Base-by-base conservation (phyloP, 1,140 invertebrate genomes). In the Berghia stephanieae region DNA sequence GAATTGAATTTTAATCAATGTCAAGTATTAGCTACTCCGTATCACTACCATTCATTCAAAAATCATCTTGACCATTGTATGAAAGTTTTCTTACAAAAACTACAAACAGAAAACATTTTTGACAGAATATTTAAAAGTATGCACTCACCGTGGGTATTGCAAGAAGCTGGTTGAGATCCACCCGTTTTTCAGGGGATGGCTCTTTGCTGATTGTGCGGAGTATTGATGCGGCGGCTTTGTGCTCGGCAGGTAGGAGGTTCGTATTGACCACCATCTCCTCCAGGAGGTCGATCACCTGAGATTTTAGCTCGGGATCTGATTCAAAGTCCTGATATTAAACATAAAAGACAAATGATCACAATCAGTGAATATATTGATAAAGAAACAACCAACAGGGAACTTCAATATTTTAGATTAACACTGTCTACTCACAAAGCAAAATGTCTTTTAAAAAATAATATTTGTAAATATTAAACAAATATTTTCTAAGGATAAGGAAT, bases 211-310 rank as follows among this genome's bases (percentile, higher is more conserved):
- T 91, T 27, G 96, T 90, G 69, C 94, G 91, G 21, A 96, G 89
- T 27, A 98, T 86, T 86, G 87, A 96, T 94, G 57, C 93, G 92
- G 96, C 96, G 1, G 95, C 94, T 87, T 97, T 96, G 85, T 97
- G 95, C 86, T 98, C 96, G 0, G 95, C 94, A 0, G 95, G 95
- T 43, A 97, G 89, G n/a, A 98, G 89, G 81, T 94, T 95, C 0
- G 94, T 93, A 83, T 94, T 95, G 81, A 93, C 93, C 44, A 95
- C 93, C 78, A 98, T 95, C 83, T 97, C 96, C 80, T 97, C 95
- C 24, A 97, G 89, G 87, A 98, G 96, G 81, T 95, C 94, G 73
- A 95, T 94, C 0, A 95, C 95, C 80, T 95, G 88, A 40, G 92
- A 92, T 71, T 95, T 93, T 38, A 98, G 90, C 75, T 92, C 92